Evolutionary conservation across 2,888 invertebrate genomes (phyloP).

Genomic region (Protophormia terraenovae): DNA sequence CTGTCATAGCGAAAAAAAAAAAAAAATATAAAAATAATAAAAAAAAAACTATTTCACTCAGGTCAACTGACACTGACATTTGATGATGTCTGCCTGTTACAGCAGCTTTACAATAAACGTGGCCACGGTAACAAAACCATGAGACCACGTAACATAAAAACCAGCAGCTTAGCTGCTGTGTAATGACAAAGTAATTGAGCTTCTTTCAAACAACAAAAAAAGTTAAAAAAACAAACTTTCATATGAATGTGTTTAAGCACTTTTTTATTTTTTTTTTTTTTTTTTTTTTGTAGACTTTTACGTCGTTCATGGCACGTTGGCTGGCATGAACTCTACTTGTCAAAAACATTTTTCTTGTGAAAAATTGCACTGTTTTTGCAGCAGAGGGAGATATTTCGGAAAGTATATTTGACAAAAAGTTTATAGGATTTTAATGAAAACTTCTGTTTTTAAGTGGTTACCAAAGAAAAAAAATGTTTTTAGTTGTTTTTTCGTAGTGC

Average conservation of each 20-base stretch:
- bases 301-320: neutral
- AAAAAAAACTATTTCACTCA: neutral
- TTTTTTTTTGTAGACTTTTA: neutral
- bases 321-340: neutral
- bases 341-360: slow-evolving; percentile 2
- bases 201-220: too few species aligned
- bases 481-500: neutral
- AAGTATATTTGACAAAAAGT: neutral
- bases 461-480: neutral
- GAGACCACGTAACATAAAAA: neutral
- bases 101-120: neutral
- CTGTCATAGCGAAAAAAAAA: neutral
- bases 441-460: slow-evolving; percentile 1
- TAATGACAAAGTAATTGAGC: slow-evolving; percentile 23
- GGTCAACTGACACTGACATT: slow-evolving; percentile 9
- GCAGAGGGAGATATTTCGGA: neutral
- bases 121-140: neutral
- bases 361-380: neutral
- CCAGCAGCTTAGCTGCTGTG: neutral
- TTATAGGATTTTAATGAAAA: neutral
- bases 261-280: too few species aligned
- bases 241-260: neutral
- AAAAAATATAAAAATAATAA: neutral
- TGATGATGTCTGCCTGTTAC: neutral
- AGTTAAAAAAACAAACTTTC: neutral